phyloP scores from a whole-genome alignment of 2,113 vertebrate genomes.

The Malurus alboscapulatus region DNA sequence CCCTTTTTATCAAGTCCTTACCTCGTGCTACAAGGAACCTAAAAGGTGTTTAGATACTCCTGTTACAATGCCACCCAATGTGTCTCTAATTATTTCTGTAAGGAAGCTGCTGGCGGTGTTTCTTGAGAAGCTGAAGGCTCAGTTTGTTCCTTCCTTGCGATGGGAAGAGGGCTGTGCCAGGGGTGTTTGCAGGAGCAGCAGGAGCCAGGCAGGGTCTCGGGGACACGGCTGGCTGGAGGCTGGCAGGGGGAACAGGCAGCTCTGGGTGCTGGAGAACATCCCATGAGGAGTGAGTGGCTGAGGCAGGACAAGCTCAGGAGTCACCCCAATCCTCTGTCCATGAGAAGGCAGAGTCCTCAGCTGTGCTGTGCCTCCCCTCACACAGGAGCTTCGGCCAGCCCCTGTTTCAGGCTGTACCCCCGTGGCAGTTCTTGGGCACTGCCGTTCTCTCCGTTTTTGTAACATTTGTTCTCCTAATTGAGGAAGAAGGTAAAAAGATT shows the following conservation, averaged over 20 bases:
- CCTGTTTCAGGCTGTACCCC: neutral
- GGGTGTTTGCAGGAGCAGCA: no score
- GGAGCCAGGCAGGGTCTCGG: rapidly evolving
- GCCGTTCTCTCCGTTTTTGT: neutral
- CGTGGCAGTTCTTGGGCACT: neutral
- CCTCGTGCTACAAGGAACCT: neutral
- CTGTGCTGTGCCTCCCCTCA: neutral
- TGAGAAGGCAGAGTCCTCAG: neutral
- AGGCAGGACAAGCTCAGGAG: neutral
- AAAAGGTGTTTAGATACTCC: neutral
- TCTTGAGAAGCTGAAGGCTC: neutral
- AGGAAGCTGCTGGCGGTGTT: neutral
- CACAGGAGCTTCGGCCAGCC: neutral
- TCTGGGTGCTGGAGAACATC: neutral
- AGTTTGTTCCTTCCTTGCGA: neutral
- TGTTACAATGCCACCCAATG: neutral
- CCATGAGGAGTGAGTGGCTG: rapidly evolving
- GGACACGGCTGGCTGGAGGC: neutral
- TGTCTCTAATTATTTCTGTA: conserved; percentile 7
- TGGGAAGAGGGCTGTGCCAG: rapidly evolving
- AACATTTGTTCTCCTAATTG: neutral
- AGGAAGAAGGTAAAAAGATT: neutral
- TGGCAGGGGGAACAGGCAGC: neutral
- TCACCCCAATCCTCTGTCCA: neutral
- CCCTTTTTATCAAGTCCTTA: neutral